phyloP scores from a whole-genome alignment of 2,888 invertebrate species.

The Biston betularia region DNA sequence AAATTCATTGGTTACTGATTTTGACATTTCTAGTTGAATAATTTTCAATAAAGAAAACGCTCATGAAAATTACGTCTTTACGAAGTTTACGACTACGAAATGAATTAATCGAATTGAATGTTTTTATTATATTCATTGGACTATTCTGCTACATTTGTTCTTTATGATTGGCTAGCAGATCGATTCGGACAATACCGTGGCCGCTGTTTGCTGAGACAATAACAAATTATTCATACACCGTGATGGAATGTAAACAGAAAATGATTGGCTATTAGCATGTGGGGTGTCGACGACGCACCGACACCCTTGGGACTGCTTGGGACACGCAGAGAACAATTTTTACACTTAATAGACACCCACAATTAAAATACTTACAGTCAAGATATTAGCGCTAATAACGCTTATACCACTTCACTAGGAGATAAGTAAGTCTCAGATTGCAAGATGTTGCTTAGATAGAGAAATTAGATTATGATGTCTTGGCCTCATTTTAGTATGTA shows the following conservation, averaged over 20 bases:
- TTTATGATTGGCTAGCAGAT: constrained; percentile 73
- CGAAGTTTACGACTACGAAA: constrained; percentile 53
- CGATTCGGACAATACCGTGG: constrained; percentile 83
- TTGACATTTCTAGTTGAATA: constrained; percentile 15
- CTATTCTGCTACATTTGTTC: constrained; percentile 61
- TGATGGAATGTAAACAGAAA: constrained; percentile 86
- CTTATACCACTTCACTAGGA: neutral
- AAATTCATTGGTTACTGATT: neutral
- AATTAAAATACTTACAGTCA: neutral
- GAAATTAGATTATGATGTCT: no score
- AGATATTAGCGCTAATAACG: neutral
- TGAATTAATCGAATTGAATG: constrained; percentile 72
- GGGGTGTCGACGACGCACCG: constrained; percentile 64
- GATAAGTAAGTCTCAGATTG: no score
- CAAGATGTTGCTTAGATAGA: no score
- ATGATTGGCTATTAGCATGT: constrained; percentile 85
- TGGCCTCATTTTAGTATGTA: no score
- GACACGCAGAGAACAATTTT: constrained; percentile 43
- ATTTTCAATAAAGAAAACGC: constrained; percentile 34
- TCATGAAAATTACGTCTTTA: constrained; percentile 53
- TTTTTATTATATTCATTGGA: constrained; percentile 70
- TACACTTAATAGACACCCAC: neutral
- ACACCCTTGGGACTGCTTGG: constrained; percentile 64
- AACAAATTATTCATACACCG: constrained; percentile 85
- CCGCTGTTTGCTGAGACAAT: constrained; percentile 81